Evolutionary conservation across 2,113 vertebrate genomes (phyloP), one percentile per base, ranked within the genome.

Genomic region (Illadopsis cleaveri): DNA sequence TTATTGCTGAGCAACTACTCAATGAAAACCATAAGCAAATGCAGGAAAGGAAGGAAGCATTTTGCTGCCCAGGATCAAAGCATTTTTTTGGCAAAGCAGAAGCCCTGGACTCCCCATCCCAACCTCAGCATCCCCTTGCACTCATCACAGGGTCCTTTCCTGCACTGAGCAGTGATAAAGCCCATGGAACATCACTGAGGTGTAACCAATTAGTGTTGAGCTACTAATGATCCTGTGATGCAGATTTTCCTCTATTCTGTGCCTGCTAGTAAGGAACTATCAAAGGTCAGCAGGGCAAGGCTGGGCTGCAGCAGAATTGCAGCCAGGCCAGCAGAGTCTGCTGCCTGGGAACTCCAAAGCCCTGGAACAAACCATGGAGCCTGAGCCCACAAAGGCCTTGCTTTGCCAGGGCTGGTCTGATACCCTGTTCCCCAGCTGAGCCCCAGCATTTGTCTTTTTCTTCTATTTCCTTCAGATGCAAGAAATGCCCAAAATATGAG

Each of bases 161-260:
- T 78, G 42, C 72, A 11, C 37, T 0, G 9, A 30, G 68, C 48
- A 35, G 19, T 5, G 1, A 11, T 15, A 45, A 31, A 82, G 25
- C n/a, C 60, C 9, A 1, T 3, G 18, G 53, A 80, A 35, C 30
- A 10, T 5, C 11, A 1, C 1, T 1, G 6, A 48, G 77, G 27
- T 4, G 21, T 3, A 30, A 31, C 7, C 37, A 54, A 7, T 8
- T 23, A 9, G 11, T 8, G 30, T 1, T 25, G 11, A 56, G 25
- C 35, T 15, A 11, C 3, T 8, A 16, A 3, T 0, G 19, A 23
- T 19, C 7, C 62, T 19, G 11, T 12, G 3, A 10, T 4, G 62
- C 44, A 44, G 37, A 33, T 58, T 28, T 66, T 8, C 20, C 45
- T 50, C 37, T 11, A 0, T 37, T 33, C 80, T 37, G 6, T 16